Conservation (phyloP, 1,140 invertebrate species). For the Lamellibrachia luymesi region DNA sequence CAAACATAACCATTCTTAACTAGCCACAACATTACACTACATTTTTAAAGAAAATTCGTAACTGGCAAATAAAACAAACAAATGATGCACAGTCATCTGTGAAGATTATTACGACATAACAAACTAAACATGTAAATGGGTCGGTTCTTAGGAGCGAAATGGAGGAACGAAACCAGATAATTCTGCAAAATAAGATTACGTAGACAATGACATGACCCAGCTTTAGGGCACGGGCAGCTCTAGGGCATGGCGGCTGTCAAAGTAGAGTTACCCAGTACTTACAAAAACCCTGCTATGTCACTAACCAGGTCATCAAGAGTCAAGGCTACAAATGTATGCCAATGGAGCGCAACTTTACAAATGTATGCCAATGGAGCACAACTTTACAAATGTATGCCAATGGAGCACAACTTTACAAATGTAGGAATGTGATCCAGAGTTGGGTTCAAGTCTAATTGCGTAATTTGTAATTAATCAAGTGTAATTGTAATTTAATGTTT, state of each 20-base stretch:
- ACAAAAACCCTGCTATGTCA: neutral
- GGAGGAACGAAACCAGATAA: too few relatives aligned
- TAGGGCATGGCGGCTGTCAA: too few relatives aligned
- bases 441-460: too few relatives aligned
- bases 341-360: neutral
- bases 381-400: neutral
- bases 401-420: neutral
- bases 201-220: neutral
- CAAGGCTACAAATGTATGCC: neutral
- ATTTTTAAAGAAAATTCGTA: neutral
- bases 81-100: neutral
- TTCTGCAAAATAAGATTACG: neutral
- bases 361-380: neutral
- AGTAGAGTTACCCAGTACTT: neutral
- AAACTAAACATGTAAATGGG: neutral
- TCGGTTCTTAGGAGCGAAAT: neutral
- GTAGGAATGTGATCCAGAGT: neutral
- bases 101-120: neutral
- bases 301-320: neutral
- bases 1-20: neutral
- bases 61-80: neutral
- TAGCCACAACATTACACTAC: neutral
- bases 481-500: too few relatives aligned
- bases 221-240: neutral
- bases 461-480: too few relatives aligned